These are phyloP conservation scores for Drosophila monieri DNA, from an alignment of 2,888 invertebrate genomes.

Conservation along the genomic window DNA sequence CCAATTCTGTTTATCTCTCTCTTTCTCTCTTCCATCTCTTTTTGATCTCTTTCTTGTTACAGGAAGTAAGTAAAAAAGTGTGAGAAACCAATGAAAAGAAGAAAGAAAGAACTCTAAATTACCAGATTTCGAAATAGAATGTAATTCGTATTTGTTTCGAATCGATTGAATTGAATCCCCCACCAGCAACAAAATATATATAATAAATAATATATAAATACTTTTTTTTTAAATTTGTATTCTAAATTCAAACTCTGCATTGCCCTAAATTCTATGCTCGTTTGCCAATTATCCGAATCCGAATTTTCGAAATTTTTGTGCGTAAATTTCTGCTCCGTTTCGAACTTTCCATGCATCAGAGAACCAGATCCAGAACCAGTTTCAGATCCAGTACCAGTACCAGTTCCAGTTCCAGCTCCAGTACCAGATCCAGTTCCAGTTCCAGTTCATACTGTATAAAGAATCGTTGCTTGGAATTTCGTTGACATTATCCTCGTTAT, in stretches of 20 bases:
- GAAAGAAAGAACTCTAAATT: slow-evolving; percentile 50
- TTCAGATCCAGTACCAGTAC: slow-evolving; percentile 21
- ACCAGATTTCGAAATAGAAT: slow-evolving; percentile 18
- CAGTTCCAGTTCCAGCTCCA: slow-evolving; percentile 1
- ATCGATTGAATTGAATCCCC: background rate
- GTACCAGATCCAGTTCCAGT: slow-evolving; percentile 7
- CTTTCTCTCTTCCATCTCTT: slow-evolving; percentile 63
- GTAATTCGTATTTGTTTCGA: slow-evolving; percentile 32
- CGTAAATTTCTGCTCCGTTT: slow-evolving; percentile 24
- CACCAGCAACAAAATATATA: slow-evolving; percentile 1
- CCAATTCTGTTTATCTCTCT: slow-evolving; percentile 64
- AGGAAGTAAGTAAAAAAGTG: slow-evolving; percentile 83
- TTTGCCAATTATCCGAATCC: slow-evolving; percentile 36
- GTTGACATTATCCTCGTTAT: slow-evolving; percentile 36
- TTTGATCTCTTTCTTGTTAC: slow-evolving; percentile 81
- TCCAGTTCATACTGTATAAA: slow-evolving; percentile 54
- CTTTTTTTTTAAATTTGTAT: slow-evolving; percentile 6
- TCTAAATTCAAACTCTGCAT: slow-evolving; percentile 16
- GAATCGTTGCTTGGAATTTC: slow-evolving; percentile 75
- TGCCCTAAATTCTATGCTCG: slow-evolving; percentile 33
- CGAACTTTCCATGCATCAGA: slow-evolving; percentile 50
- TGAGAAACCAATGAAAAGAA: slow-evolving; percentile 49
- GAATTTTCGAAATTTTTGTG: background rate
- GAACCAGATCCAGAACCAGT: slow-evolving; percentile 37
- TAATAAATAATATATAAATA: slow-evolving; percentile 1